Evolutionary conservation across 2,797 vertebrate genomes (phyloP), one percentile per base, ranked within the genome.

Genomic region (Gorsachius magnificus): DNA sequence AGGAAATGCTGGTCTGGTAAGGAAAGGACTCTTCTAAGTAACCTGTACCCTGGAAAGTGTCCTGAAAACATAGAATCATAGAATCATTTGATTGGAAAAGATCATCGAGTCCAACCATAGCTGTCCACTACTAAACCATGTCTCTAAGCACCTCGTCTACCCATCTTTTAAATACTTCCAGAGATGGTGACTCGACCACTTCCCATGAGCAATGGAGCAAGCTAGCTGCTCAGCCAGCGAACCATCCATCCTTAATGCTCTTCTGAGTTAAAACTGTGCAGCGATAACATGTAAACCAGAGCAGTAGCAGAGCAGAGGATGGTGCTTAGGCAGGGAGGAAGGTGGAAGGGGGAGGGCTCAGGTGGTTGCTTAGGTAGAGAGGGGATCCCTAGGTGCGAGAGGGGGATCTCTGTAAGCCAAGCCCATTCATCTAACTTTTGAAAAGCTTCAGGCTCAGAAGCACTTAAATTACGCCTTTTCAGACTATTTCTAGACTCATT

Each of bases 171-270:
- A 43, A 43, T 43, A 43, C 41, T 16, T 43, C 41, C 41, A 43
- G 41, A 16, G 41, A 16, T 43, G 41, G 41, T 43, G 41, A 43
- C 41, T 43, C 41, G 6, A 43, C 41, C 41, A 41, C 41, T 43
- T 43, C 41, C 41, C 41, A 0, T 4, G 13, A 85, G 25, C 7
- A 17, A 45, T 3, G 15, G 19, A 76, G 9, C 6, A 60, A 87
- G n/a, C 6, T 58, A 9, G 6, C 25, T 76, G 33, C 11, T 41
- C n/a, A 70, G 38, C 20, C 20, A 8, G 8, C 0, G 0, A 61
- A 58, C 11, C 18, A 21, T 15, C 11, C 18, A 21, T 15, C 19
- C 19, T 38, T 13, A 46, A n/a, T 10, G 16, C 4, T 88, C 29
- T 70, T 63, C 38, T 76, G 76, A 48, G 28, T 11, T 45, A 35